Conservation (phyloP, 2,113 vertebrate species). For the Anthoscopus minutus region DNA sequence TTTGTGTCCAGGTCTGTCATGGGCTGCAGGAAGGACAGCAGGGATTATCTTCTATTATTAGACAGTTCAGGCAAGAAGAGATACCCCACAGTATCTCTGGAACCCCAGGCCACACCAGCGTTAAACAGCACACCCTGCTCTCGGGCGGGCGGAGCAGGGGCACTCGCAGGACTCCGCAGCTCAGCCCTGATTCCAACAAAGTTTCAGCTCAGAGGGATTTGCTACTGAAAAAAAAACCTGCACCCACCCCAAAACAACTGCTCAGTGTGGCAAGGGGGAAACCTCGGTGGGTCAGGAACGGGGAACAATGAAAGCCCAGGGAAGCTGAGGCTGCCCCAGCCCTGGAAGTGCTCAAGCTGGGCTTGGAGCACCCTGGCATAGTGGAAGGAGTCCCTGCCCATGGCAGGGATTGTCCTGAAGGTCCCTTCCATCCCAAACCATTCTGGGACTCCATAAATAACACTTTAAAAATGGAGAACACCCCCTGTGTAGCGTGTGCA, state of each 20-base stretch:
- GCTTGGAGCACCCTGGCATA: not conserved
- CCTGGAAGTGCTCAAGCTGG: not conserved
- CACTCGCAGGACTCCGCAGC: not conserved
- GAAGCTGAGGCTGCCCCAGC: not conserved
- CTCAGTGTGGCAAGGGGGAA: not conserved
- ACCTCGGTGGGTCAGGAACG: not conserved
- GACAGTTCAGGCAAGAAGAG: constrained; percentile 59
- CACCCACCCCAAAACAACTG: not conserved
- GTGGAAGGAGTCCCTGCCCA: not conserved
- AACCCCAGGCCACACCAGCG: not conserved
- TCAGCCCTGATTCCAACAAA: not conserved
- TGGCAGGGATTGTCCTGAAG: too few species aligned
- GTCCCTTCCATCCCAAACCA: not conserved
- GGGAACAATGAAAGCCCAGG: not conserved
- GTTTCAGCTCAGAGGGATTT: not conserved
- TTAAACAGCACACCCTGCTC: not conserved
- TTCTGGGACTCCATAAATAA: not conserved
- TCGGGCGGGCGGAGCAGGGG: not conserved
- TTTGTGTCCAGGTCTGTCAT: constrained; percentile 97
- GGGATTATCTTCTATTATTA: constrained; percentile 67
- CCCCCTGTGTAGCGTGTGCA: not conserved
- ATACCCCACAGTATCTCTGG: constrained; percentile 47
- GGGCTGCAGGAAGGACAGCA: constrained; percentile 85
- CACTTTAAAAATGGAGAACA: not conserved
- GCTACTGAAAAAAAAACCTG: not conserved